Base-by-base conservation (phyloP, 2,797 vertebrate genomes). In the Phataginus tricuspis region DNA sequence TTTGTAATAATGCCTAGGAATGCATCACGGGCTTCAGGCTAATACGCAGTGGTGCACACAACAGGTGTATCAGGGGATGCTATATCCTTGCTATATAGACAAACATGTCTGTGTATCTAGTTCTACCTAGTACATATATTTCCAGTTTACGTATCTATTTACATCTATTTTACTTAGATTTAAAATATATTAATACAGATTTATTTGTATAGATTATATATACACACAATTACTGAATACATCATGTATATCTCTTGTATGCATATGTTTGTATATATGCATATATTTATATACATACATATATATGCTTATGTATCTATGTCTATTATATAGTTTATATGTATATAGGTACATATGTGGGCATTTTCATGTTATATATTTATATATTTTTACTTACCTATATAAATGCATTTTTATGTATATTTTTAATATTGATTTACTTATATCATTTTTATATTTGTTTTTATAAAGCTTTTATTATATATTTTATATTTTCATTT, bases 1-100 rank as follows among this genome's bases (percentile, higher is more conserved):
- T 71, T 16, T 71, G 6, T 16, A 29, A 7, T 27, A 29, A 42
- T 13, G 8, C 39, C 19, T 6, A 16, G 39, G 2, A 16, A 29
- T 29, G 4, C 39, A 0, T 16, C 69, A 15, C 0, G 39, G 25
- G 39, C 16, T 4, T 29, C 2, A 7, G 8, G 69, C 27, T 18
- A 4, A 15, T 16, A 7, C 19, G 71, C 5, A 5, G 42, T 5
- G 4, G 15, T 31, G 42, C 27, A 10, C 15, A 4, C 21, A 7
- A 7, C 9, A 45, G 10, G 45, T 4, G 66, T 13, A 25, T 69
- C 11, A 69, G 2, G 10, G 4, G 42, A 19, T 4, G 4, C 0
- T 31, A 27, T 11, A 5, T 74, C 42, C 29, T 31, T 74, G 68
- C 27, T 49, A 2, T 4, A 7, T 27, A 27, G 6, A 16, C 25